phyloP scores from a whole-genome alignment of 2,797 vertebrate species.

The Anas bahamensis region DNA sequence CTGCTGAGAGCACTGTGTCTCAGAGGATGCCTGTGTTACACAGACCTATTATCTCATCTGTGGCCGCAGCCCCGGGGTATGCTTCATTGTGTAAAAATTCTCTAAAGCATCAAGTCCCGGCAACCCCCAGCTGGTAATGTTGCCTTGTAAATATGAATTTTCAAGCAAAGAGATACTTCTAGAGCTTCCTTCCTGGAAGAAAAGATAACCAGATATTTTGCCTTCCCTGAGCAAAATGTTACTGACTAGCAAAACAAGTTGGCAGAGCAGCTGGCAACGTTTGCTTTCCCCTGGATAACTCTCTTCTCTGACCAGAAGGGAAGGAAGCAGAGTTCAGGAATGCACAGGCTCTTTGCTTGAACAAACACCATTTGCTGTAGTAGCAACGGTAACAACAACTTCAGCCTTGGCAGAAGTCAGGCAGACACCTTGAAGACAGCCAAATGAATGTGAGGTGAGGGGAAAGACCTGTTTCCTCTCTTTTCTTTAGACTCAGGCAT shows the following conservation, averaged over 20 bases:
- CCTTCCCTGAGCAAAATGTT: not conserved
- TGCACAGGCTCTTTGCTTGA: constrained; percentile 12
- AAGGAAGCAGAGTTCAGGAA: not conserved
- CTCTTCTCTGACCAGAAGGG: constrained; percentile 23
- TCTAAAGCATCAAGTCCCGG: constrained; percentile 32
- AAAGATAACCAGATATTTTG: not conserved
- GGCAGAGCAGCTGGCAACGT: not conserved
- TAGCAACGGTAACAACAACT: constrained; percentile 22
- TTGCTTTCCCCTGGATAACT: not conserved
- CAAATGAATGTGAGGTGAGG: constrained; percentile 17
- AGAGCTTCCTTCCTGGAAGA: not conserved
- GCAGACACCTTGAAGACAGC: not conserved
- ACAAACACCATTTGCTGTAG: not conserved
- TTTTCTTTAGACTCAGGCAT: not conserved
- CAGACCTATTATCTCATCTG: not conserved
- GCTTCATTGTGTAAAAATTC: constrained; percentile 7
- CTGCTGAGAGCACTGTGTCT: not conserved
- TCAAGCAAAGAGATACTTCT: not conserved
- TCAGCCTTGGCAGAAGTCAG: constrained; percentile 35
- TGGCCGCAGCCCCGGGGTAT: not conserved
- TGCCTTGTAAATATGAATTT: not conserved
- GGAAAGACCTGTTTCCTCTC: not conserved
- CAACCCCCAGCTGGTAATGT: not conserved
- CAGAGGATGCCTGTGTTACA: not conserved
- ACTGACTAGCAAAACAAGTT: not conserved